phyloP scores from a whole-genome alignment of 2,888 invertebrate species.

The Arctia plantaginis region DNA sequence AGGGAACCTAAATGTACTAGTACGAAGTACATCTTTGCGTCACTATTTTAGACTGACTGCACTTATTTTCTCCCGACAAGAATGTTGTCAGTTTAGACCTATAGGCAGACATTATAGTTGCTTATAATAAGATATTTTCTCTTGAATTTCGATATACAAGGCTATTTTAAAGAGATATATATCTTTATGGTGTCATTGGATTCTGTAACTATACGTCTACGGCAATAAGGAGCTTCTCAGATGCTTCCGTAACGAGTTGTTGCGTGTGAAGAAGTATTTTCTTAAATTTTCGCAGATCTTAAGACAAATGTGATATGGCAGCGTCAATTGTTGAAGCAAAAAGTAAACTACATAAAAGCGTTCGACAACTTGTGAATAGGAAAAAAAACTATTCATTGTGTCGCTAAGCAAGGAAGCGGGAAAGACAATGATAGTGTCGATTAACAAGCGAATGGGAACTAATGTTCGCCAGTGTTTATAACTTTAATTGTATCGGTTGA shows the following conservation, averaged over 20 bases:
- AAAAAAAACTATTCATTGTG: conserved; percentile 79
- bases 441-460: conserved; percentile 80
- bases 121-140: conserved; percentile 54
- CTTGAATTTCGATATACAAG: conserved; percentile 58
- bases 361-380: conserved; percentile 71
- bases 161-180: conserved; percentile 51
- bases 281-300: conserved; percentile 74
- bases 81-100: conserved; percentile 60
- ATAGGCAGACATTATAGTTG: conserved; percentile 50
- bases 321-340: conserved; percentile 55
- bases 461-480: conserved; percentile 74
- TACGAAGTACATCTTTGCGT: conserved; percentile 65
- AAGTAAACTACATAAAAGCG: conserved; percentile 62
- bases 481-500: conserved; percentile 81
- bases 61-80: conserved; percentile 55
- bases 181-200: conserved; percentile 55
- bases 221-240: conserved; percentile 60
- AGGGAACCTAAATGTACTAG: conserved; percentile 70
- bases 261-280: conserved; percentile 74
- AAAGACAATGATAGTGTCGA: conserved; percentile 81
- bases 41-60: conserved; percentile 61
- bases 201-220: conserved; percentile 50
- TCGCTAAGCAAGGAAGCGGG: conserved; percentile 73
- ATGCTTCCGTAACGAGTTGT: conserved; percentile 62
- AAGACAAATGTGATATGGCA: conserved; percentile 55